Evolutionary conservation across 2,113 vertebrate species (phyloP).

Genomic region (Sterrhoptilus dennistouni): DNA sequence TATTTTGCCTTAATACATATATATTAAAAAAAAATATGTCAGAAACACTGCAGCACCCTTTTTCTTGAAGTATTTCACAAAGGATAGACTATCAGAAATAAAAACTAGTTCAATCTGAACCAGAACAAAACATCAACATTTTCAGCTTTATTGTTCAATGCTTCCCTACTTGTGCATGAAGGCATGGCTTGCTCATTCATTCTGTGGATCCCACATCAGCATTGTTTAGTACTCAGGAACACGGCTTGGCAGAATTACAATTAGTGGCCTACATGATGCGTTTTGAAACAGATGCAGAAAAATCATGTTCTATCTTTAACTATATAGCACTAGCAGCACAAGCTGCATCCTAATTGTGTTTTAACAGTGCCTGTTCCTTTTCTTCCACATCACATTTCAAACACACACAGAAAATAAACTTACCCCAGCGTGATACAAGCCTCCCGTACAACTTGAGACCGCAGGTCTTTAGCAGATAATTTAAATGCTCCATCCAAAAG

Average conservation of each 20-base stretch:
- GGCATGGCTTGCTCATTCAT: not conserved
- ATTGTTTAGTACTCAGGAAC: not conserved
- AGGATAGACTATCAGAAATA: not conserved
- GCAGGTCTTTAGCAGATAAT: constrained; percentile 92
- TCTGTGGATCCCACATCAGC: not conserved
- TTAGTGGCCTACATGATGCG: rapidly evolving
- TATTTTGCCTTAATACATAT: not conserved
- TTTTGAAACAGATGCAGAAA: not conserved
- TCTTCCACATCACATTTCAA: not conserved
- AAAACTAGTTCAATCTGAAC: not conserved
- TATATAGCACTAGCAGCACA: rapidly evolving
- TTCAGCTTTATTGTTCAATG: not conserved
- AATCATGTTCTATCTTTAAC: not conserved
- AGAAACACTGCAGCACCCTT: not conserved
- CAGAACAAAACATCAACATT: not conserved
- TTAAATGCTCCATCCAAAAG: constrained; percentile 93
- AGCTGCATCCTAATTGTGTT: not conserved
- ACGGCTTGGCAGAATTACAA: not conserved
- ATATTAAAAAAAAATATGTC: not conserved
- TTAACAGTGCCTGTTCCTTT: not conserved
- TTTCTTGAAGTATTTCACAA: not conserved
- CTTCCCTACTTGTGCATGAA: not conserved
- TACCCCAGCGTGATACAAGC: constrained; percentile 97
- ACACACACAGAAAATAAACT: not conserved
- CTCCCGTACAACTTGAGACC: constrained; percentile 96